phyloP scores from a whole-genome alignment of 2,113 vertebrate genomes.

The Zingel zingel region DNA sequence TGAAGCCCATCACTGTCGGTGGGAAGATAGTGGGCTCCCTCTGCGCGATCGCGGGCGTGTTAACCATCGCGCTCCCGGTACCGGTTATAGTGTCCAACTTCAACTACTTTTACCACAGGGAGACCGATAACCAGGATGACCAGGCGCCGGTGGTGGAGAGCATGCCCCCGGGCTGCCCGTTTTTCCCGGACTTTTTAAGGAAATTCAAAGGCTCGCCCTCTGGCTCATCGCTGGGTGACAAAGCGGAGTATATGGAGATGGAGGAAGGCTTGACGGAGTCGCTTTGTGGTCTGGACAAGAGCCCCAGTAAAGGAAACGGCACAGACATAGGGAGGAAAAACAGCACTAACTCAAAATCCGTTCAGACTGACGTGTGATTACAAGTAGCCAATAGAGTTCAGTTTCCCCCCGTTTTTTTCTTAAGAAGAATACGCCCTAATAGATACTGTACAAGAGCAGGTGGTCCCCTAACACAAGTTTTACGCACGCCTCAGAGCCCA shows the following conservation, averaged over 20 bases:
- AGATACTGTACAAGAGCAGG: slow-evolving; percentile 68
- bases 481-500: slow-evolving; percentile 52
- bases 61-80: slow-evolving; percentile 98
- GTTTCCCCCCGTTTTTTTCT: slow-evolving; percentile 16
- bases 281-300: slow-evolving; percentile 93
- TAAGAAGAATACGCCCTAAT: slow-evolving; percentile 64
- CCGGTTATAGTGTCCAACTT: slow-evolving; percentile 99
- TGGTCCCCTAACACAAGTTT: slow-evolving; percentile 61
- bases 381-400: slow-evolving; percentile 38
- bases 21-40: slow-evolving; percentile 99
- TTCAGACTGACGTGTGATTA: slow-evolving; percentile 98
- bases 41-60: slow-evolving; percentile 97
- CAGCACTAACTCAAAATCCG: slow-evolving; percentile 92
- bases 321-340: slow-evolving; percentile 95
- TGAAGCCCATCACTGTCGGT: slow-evolving; percentile 98
- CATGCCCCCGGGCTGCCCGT: slow-evolving; percentile 91
- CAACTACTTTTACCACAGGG: slow-evolving; percentile 99
- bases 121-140: slow-evolving; percentile 94
- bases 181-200: slow-evolving; percentile 93
- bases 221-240: slow-evolving; percentile 94
- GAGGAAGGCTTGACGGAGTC: slow-evolving; percentile 98
- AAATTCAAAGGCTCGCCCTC: slow-evolving; percentile 92
- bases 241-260: slow-evolving; percentile 99
- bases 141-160: slow-evolving; percentile 91
- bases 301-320: slow-evolving; percentile 93